Percentiles rank a stretch among this genome's conserved stretches.
These are phyloP conservation scores for Netelia melanura DNA, from an alignment of 2,888 invertebrate genomes.

Conservation along the genomic window DNA sequence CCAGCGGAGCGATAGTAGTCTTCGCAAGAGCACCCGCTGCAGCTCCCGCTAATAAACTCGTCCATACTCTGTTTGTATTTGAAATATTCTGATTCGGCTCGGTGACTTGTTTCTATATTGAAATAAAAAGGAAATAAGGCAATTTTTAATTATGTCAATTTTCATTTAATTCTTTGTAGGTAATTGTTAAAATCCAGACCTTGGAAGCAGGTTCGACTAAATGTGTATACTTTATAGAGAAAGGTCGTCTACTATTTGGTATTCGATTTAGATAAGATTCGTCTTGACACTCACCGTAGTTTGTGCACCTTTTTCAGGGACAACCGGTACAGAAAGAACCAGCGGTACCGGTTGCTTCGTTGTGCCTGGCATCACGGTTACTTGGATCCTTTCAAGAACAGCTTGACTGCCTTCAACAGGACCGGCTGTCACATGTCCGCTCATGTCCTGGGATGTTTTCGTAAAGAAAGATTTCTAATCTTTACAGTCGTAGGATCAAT, in stretches of 20 bases:
- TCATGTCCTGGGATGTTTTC: conserved; percentile 71
- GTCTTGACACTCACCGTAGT: conserved; percentile 64
- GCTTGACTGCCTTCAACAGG: conserved; percentile 72
- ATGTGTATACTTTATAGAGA: neutral
- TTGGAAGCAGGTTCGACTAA: neutral
- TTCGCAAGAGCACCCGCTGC: conserved; percentile 97
- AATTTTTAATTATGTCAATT: neutral
- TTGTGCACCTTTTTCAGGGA: conserved; percentile 63
- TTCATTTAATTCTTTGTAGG: neutral
- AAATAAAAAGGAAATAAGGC: conserved; percentile 2
- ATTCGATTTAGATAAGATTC: conserved; percentile 40
- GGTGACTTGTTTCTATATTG: neutral
- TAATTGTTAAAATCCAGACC: too few relatives aligned
- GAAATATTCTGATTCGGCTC: conserved; percentile 72
- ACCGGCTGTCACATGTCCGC: conserved; percentile 72
- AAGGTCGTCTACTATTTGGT: neutral
- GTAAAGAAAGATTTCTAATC: neutral
- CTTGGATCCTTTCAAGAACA: conserved; percentile 72
- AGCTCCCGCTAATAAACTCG: conserved; percentile 96
- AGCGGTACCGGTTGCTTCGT: conserved; percentile 62
- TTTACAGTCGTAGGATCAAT: neutral
- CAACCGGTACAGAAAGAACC: conserved; percentile 29
- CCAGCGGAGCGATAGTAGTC: conserved; percentile 98
- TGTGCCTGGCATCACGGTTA: conserved; percentile 71
- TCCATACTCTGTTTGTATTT: conserved; percentile 89